Conservation (phyloP, 2,888 invertebrate species). For the Spatulosminthurus flaviceps region DNA sequence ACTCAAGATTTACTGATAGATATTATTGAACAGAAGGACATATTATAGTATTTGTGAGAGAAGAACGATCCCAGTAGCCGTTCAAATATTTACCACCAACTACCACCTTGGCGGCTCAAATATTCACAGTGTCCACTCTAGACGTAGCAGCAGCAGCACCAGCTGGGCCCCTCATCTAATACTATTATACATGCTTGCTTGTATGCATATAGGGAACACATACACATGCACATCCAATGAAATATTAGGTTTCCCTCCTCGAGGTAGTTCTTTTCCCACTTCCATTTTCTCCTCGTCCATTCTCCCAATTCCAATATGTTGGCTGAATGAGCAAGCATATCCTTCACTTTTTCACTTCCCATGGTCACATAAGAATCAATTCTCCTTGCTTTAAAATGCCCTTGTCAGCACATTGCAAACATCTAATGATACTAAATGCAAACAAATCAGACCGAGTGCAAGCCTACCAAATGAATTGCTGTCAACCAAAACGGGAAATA, state of each 20-base stretch:
- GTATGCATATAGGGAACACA: too few relatives aligned
- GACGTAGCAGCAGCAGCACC: too few relatives aligned
- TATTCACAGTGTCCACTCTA: slow-evolving; percentile 23
- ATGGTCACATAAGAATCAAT: slow-evolving; percentile 32
- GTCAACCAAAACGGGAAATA: slow-evolving; percentile 30
- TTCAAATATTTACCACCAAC: slow-evolving; percentile 40
- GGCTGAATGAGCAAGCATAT: slow-evolving; percentile 14
- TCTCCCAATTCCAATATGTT: slow-evolving; percentile 8
- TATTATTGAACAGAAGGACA: not conserved
- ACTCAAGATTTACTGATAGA: slow-evolving; percentile 13
- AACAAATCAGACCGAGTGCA: slow-evolving; percentile 36
- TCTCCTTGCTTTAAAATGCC: slow-evolving; percentile 25
- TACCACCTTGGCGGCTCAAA: slow-evolving; percentile 6
- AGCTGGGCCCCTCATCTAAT: too few relatives aligned
- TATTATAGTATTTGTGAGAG: not conserved
- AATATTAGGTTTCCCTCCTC: not conserved
- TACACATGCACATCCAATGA: not conserved
- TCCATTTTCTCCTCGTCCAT: not conserved
- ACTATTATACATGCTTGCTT: too few relatives aligned
- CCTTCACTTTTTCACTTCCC: slow-evolving; percentile 3
- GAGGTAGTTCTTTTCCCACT: slow-evolving; percentile 9
- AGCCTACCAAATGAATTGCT: slow-evolving; percentile 25
- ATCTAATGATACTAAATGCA: slow-evolving; percentile 30
- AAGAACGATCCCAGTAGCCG: not conserved
- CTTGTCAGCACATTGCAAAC: slow-evolving; percentile 39